A percentile compares a stretch with the other conserved stretches of the same genome.
Conservation (phyloP, 2,113 vertebrate genomes). For the Manacus vitellinus region DNA sequence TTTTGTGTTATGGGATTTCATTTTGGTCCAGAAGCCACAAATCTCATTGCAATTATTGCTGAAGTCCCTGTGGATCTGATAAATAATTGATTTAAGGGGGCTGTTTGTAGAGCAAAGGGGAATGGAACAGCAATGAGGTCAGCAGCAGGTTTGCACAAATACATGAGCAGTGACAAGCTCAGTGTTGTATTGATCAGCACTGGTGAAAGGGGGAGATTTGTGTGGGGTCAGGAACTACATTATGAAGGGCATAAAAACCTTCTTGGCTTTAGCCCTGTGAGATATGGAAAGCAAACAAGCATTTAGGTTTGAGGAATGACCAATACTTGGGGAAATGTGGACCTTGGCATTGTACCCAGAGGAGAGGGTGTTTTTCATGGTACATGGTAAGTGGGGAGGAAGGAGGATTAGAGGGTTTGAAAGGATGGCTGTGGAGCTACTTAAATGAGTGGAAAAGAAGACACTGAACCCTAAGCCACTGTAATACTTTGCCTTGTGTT, state of each 20-base stretch:
- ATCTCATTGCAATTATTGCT: neutral
- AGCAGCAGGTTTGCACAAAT: neutral
- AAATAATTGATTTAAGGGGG: conserved; percentile 41
- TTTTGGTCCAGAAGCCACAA: conserved; percentile 5
- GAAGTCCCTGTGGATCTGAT: neutral
- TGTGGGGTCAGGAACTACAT: conserved; percentile 6
- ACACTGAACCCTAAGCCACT: neutral
- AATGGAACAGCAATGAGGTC: neutral
- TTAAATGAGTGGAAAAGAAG: neutral
- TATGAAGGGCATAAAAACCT: conserved; percentile 35
- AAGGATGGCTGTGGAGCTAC: neutral
- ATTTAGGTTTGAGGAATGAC: neutral
- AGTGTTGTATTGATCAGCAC: conserved; percentile 39
- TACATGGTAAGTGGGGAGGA: neutral
- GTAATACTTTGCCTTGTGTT: neutral
- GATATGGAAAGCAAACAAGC: conserved; percentile 1
- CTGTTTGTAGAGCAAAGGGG: neutral
- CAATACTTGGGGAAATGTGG: neutral
- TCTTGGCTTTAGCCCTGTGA: neutral
- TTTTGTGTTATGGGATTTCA: conserved; percentile 5
- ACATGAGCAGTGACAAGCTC: neutral
- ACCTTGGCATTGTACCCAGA: neutral
- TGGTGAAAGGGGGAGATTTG: conserved; percentile 37
- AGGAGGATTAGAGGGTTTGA: neutral
- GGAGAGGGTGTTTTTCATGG: neutral